Conservation (phyloP, 2,888 invertebrate genomes). For the Empis livida region DNA sequence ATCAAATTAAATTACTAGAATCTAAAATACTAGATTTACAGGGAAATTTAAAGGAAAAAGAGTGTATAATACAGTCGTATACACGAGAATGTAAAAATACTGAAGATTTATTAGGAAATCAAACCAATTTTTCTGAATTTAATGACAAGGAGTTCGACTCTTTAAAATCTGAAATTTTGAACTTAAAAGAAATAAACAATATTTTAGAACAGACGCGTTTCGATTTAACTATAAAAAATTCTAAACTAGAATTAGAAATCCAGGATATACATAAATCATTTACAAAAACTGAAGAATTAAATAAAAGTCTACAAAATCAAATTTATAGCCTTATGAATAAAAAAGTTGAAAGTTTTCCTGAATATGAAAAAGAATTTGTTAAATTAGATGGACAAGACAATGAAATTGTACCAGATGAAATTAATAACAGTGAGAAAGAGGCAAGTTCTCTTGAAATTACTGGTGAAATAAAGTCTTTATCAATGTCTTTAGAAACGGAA, state of each 20-base stretch:
- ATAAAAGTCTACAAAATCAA: constrained; percentile 15
- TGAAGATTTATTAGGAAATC: constrained; percentile 61
- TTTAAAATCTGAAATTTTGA: constrained; percentile 39
- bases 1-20: constrained; percentile 18
- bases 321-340: constrained; percentile 9
- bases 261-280: constrained; percentile 24
- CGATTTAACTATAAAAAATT: constrained; percentile 37
- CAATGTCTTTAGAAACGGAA: constrained; percentile 32
- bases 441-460: not conserved
- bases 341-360: constrained; percentile 23
- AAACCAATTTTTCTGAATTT: constrained; percentile 69
- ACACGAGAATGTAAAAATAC: constrained; percentile 63
- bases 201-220: constrained; percentile 34
- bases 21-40: constrained; percentile 58
- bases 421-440: not conserved
- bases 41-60: constrained; percentile 70
- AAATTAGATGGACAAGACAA: not conserved
- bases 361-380: constrained; percentile 27
- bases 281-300: constrained; percentile 18
- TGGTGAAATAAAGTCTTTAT: constrained; percentile 20
- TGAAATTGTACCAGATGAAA: constrained; percentile 21
- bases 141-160: constrained; percentile 3
- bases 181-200: constrained; percentile 43
- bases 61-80: constrained; percentile 68
- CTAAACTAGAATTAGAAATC: constrained; percentile 35